Conservation (phyloP, 1,140 invertebrate genomes). For the Philaenus spumarius region DNA sequence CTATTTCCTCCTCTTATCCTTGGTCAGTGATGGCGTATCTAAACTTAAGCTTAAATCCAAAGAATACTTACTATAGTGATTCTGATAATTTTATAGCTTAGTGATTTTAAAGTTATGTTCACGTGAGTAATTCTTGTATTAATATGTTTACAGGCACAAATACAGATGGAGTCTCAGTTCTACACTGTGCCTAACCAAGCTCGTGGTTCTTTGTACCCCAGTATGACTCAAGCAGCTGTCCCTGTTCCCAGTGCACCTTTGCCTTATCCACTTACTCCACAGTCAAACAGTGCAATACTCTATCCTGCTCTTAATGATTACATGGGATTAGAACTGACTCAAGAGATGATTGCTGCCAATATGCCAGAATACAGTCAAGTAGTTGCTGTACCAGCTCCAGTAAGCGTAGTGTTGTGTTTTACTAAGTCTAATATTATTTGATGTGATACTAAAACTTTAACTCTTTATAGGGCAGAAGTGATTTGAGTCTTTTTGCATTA, state of each 20-base stretch:
- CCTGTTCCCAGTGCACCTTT: conserved; percentile 20
- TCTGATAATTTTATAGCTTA: neutral
- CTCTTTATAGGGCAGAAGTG: too few relatives aligned
- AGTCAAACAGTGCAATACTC: conserved; percentile 40
- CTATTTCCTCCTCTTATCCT: too few relatives aligned
- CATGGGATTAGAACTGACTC: conserved; percentile 76
- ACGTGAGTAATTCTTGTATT: neutral
- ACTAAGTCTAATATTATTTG: too few relatives aligned
- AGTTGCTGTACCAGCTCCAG: conserved; percentile 28
- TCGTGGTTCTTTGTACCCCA: conserved; percentile 22
- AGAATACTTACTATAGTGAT: too few relatives aligned
- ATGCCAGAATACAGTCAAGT: conserved; percentile 57
- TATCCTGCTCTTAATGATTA: conserved; percentile 77
- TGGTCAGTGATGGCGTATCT: too few relatives aligned
- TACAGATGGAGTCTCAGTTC: conserved; percentile 3
- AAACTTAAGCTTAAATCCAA: too few relatives aligned
- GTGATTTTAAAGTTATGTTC: neutral
- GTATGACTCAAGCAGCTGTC: conserved; percentile 31
- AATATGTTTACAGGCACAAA: conserved; percentile 14
- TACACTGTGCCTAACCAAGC: neutral
- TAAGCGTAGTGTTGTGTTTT: conserved; percentile 20
- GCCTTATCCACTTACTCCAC: conserved; percentile 28
- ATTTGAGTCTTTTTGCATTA: too few relatives aligned
- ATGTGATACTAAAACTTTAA: too few relatives aligned
- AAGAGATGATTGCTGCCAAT: conserved; percentile 58